Percentiles rank a stretch among this genome's conserved stretches.
phyloP scores from a whole-genome alignment of 2,888 invertebrate genomes.

The Orchesellides sinensis region DNA sequence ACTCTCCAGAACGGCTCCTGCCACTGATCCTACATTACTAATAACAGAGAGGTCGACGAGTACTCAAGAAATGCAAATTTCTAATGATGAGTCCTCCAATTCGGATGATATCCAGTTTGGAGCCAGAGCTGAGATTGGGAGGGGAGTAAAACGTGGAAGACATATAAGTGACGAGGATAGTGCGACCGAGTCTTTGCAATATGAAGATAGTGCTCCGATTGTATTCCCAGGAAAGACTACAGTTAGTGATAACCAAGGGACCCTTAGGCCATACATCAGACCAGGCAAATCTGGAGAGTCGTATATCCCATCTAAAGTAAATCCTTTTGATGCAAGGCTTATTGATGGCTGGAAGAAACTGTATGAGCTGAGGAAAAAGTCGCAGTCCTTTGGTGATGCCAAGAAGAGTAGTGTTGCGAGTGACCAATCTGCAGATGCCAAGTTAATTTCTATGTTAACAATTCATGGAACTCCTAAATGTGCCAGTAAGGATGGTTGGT shows the following conservation, averaged over 20 bases:
- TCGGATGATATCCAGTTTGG: conserved; percentile 35
- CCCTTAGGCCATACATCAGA: background rate
- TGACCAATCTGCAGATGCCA: conserved; percentile 43
- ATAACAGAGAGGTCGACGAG: conserved; percentile 60
- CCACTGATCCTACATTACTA: conserved; percentile 31
- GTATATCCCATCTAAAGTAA: background rate
- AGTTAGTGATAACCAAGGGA: background rate
- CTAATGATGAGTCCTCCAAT: conserved; percentile 9
- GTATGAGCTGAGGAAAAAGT: conserved; percentile 45
- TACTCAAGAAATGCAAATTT: conserved; percentile 68
- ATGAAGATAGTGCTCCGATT: conserved; percentile 29
- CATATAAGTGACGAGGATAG: conserved; percentile 20
- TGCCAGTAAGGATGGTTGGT: conserved; percentile 64
- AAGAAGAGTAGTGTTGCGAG: conserved; percentile 40
- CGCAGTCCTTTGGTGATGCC: conserved; percentile 16
- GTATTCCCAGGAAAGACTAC: conserved; percentile 51
- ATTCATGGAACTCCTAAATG: conserved; percentile 52
- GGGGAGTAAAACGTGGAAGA: conserved; percentile 2
- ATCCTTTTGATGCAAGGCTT: conserved; percentile 42
- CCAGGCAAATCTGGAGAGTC: background rate
- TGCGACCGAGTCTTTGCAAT: background rate
- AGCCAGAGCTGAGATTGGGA: conserved; percentile 45
- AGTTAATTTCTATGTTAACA: conserved; percentile 15
- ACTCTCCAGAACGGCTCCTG: conserved; percentile 66
- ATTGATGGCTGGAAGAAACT: conserved; percentile 46